Percentiles rank a stretch among this genome's conserved stretches.
These are phyloP conservation scores for Pandion haliaetus DNA, from an alignment of 2,113 vertebrate genomes.

Conservation along the genomic window DNA sequence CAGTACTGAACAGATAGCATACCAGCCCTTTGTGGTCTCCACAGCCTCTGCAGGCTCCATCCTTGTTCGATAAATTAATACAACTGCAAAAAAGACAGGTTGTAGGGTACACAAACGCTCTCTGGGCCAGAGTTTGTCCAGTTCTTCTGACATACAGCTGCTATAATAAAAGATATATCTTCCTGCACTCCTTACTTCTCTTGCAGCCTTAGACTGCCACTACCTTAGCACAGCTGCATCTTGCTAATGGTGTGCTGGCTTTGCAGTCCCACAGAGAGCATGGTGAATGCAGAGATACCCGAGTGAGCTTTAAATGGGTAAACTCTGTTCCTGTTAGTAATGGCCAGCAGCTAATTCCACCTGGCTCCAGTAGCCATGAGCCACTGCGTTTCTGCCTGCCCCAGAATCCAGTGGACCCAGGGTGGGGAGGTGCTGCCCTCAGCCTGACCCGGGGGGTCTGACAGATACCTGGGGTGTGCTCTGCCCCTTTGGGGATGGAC, in stretches of 20 bases:
- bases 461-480: not conserved
- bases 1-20: rapidly evolving
- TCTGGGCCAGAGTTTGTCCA: not conserved
- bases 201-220: not conserved
- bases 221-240: not conserved
- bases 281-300: not conserved
- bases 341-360: not conserved
- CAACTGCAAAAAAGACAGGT: not conserved
- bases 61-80: not conserved
- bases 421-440: not conserved
- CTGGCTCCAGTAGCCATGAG: not conserved
- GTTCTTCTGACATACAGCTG: not conserved
- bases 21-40: not conserved
- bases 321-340: not conserved
- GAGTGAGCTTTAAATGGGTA: not conserved
- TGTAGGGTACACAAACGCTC: not conserved
- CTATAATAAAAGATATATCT: not conserved
- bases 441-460: not conserved
- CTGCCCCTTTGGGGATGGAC: not conserved
- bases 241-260: not conserved
- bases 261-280: not conserved
- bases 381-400: rapidly evolving
- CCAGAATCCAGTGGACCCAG: not conserved
- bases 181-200: not conserved
- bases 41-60: not conserved